A percentile compares a stretch with the other conserved stretches of the same genome.
Conservation (phyloP, 2,888 invertebrate species). For the Amphipyra berbera region DNA sequence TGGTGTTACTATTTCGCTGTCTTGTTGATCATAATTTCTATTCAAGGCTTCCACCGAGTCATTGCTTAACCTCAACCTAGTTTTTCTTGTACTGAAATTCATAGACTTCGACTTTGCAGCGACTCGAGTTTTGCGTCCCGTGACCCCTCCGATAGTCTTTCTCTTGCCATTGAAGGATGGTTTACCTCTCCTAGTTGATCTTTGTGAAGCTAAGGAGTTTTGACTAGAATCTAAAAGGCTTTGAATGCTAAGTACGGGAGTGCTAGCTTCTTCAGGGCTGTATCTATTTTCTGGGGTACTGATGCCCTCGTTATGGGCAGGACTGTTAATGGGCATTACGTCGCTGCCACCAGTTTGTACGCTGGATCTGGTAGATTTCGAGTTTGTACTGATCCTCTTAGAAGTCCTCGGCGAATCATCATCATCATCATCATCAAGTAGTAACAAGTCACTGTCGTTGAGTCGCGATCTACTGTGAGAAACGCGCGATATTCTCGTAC, state of each 20-base stretch:
- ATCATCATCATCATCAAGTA: conserved; percentile 65
- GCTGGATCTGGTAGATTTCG: conserved; percentile 32
- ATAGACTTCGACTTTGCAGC: conserved; percentile 67
- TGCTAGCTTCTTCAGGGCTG: conserved; percentile 73
- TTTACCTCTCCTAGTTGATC: conserved; percentile 44
- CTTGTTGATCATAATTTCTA: conserved; percentile 54
- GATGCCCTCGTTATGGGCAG: conserved; percentile 57
- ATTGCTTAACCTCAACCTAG: conserved; percentile 59
- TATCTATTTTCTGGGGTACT: conserved; percentile 74
- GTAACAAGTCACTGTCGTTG: conserved; percentile 71
- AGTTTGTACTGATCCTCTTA: conserved; percentile 49
- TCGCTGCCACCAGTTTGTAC: not conserved
- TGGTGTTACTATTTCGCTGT: conserved; percentile 77
- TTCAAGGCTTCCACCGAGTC: conserved; percentile 62
- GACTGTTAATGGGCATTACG: conserved; percentile 15
- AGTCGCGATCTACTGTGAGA: conserved; percentile 72
- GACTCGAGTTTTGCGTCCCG: conserved; percentile 56
- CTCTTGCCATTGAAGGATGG: conserved; percentile 55
- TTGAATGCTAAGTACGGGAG: conserved; percentile 80
- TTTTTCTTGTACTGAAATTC: conserved; percentile 56
- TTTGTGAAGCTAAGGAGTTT: conserved; percentile 56
- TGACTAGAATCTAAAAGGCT: conserved; percentile 74
- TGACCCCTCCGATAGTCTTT: conserved; percentile 69
- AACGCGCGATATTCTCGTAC: conserved; percentile 66
- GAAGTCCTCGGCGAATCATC: conserved; percentile 69